A percentile compares a stretch with the other conserved stretches of the same genome.
Conservation (phyloP, 2,797 vertebrate species). For the Mionectes olivaceus region DNA sequence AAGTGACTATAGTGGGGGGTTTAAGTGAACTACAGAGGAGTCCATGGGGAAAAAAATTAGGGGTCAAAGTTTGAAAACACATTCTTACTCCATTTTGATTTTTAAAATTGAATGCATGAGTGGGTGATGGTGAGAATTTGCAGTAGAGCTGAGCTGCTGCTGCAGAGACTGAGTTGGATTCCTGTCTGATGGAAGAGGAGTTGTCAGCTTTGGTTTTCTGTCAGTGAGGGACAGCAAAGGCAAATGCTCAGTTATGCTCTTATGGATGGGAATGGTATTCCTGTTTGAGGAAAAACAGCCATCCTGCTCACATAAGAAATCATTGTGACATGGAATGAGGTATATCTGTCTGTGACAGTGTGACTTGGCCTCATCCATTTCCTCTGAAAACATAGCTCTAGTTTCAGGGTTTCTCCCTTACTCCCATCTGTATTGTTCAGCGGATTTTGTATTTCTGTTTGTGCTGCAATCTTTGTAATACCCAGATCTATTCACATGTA, state of each 20-base stretch:
- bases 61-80: background rate
- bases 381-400: background rate
- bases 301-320: background rate
- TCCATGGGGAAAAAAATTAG: rapidly evolving
- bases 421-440: background rate
- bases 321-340: rapidly evolving
- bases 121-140: background rate
- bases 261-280: background rate
- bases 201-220: background rate
- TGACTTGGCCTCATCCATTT: background rate
- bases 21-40: background rate
- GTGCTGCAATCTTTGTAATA: background rate
- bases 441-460: background rate
- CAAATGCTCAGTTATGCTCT: background rate
- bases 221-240: background rate
- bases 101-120: rapidly evolving
- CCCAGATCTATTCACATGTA: background rate
- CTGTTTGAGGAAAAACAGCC: background rate
- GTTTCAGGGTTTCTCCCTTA: background rate
- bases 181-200: background rate
- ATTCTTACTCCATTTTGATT: background rate
- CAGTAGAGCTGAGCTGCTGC: background rate
- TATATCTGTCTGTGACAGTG: background rate
- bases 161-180: background rate
- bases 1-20: background rate